phyloP scores from a whole-genome alignment of 2,113 vertebrate genomes.

The Mesocricetus auratus region DNA sequence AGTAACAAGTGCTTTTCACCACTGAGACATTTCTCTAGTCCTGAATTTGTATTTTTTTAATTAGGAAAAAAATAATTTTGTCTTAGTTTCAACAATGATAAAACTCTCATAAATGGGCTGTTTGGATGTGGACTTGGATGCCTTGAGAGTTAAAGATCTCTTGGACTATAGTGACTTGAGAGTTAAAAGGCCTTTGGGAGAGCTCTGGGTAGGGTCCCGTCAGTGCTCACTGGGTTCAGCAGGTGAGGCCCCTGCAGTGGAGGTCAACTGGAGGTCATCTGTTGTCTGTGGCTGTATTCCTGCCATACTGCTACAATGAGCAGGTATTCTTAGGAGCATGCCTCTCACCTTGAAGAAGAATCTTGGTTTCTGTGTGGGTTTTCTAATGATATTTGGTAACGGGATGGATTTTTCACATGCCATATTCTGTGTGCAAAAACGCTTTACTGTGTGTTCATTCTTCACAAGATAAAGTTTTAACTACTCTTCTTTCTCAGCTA shows the following conservation, averaged over 20 bases:
- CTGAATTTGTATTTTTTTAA: background rate
- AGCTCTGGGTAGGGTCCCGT: background rate
- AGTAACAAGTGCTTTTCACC: background rate
- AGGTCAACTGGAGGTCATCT: background rate
- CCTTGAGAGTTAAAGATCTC: background rate
- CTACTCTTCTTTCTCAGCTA: background rate
- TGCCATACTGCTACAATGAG: too few relatives aligned
- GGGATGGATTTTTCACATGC: background rate
- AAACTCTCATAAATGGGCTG: background rate
- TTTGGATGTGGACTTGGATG: background rate
- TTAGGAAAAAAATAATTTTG: background rate
- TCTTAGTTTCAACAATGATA: background rate
- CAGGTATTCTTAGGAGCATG: rapidly evolving
- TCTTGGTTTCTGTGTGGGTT: background rate
- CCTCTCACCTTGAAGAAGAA: background rate
- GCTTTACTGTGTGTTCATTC: too few relatives aligned
- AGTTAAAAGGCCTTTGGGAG: background rate
- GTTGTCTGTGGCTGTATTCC: background rate
- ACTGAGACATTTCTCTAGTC: background rate
- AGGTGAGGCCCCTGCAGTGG: background rate
- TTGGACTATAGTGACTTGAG: background rate
- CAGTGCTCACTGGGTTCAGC: background rate
- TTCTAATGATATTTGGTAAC: background rate
- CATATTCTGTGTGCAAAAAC: background rate
- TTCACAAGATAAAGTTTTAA: background rate